phyloP scores from a whole-genome alignment of 2,888 invertebrate species.

The Sphinx pinastri region DNA sequence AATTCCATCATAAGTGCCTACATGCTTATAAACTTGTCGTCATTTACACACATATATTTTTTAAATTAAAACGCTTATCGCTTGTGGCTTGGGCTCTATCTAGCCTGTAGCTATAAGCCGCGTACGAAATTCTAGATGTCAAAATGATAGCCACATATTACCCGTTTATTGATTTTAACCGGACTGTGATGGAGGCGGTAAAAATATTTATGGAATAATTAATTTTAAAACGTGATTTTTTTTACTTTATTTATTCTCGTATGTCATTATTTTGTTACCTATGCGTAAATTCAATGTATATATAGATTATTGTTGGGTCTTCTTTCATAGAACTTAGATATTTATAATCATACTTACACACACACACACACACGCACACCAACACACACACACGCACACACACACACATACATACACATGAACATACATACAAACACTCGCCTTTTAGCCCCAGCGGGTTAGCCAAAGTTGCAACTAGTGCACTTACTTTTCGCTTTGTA shows the following conservation, averaged over 20 bases:
- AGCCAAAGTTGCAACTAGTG: too few relatives aligned
- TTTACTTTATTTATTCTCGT: background rate
- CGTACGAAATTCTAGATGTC: constrained; percentile 72
- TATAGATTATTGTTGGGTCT: too few relatives aligned
- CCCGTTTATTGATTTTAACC: constrained; percentile 71
- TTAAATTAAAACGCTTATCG: constrained; percentile 33
- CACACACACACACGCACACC: too few relatives aligned
- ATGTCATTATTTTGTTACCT: background rate
- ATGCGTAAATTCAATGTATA: too few relatives aligned
- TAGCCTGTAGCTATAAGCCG: constrained; percentile 48
- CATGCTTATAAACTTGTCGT: background rate
- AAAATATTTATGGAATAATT: constrained; percentile 16
- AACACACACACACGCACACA: too few relatives aligned
- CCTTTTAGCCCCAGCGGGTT: too few relatives aligned
- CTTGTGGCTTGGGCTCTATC: constrained; percentile 35
- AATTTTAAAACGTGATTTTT: constrained; percentile 1
- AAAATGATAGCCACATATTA: constrained; percentile 78
- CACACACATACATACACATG: too few relatives aligned
- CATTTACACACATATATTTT: background rate
- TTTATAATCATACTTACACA: too few relatives aligned
- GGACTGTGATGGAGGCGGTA: constrained; percentile 54
- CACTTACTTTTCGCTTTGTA: too few relatives aligned
- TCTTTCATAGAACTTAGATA: too few relatives aligned
- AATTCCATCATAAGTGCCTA: background rate
- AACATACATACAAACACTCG: too few relatives aligned